Evolutionary conservation across 2,888 invertebrate species (phyloP), one percentile per base, ranked within the genome.

Genomic region (Agonopterix subpropinquella): DNA sequence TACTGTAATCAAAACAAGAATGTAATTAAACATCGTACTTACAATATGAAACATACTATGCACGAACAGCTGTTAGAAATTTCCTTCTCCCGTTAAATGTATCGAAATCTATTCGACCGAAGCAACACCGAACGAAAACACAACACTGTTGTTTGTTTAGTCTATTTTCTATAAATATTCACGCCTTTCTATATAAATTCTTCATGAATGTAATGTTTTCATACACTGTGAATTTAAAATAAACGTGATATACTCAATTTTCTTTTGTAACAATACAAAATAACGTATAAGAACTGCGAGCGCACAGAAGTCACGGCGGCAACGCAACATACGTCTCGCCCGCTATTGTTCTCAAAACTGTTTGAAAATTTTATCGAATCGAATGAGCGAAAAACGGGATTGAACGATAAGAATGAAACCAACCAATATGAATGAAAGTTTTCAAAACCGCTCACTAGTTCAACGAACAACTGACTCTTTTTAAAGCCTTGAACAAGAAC

Each of bases 11-110:
- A 28, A 28, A 28, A 28, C 28, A 28, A 28, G 28, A 39, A 39
- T 39, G 10, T 39, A n/a, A 39, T n/a, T 9, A 39, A 39, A 39
- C 13, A 42, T 13, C 48, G 61, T 77, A 86, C 86, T 86, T 63
- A 86, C 86, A 80, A 69, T 79, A 78, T 77, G 70, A 70, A 81
- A 77, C 87, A 86, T 86, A 80, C 83, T 86, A 84, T 80, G 82
- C 78, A 68, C 66, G 62, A 77, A 74, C 78, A 79, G 82, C 77
- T 80, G 80, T 71, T 80, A 59, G 65, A 75, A 71, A 69, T 67
- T 70, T 67, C 70, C 70, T 68, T 55, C 53, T 60, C 58, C 58
- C 56, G 62, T 62, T 54, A 55, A 67, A 66, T 59, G 56, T 44
- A 47, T 15, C 18, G 45, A 10, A 36, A 65, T 9, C 15, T 18